These are phyloP conservation scores for Ditylenchus dipsaci DNA, from an alignment of 1,140 invertebrate genomes.

Conservation along the genomic window DNA sequence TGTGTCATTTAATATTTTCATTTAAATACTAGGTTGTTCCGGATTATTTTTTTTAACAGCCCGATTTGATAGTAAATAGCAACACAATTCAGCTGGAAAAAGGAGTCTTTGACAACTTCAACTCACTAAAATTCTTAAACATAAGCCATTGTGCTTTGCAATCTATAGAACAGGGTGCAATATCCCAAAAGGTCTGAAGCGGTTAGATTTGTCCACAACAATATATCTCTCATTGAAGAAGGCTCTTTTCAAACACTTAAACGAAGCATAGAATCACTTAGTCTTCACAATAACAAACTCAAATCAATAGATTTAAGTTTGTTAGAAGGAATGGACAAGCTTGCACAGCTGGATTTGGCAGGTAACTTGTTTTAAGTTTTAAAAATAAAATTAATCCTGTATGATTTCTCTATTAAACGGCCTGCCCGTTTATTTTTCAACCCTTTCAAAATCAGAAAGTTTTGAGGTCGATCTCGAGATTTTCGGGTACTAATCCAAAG, in stretches of 20 bases:
- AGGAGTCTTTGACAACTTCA: constrained; percentile 17
- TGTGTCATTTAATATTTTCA: background rate
- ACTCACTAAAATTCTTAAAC: constrained; percentile 28
- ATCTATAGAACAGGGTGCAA: background rate
- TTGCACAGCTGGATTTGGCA: background rate
- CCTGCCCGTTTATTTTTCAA: too few species aligned
- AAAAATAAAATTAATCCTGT: too few species aligned
- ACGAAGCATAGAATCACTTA: constrained; percentile 21
- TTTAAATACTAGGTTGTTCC: too few species aligned
- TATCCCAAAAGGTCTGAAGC: constrained; percentile 10
- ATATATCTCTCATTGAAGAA: constrained; percentile 28
- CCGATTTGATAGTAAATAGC: background rate
- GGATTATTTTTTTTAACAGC: background rate
- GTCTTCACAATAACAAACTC: constrained; percentile 24
- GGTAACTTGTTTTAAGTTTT: background rate
- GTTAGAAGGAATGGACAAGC: constrained; percentile 11
- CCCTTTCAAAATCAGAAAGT: too few species aligned
- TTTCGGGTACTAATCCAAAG: too few species aligned
- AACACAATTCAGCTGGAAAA: constrained; percentile 19
- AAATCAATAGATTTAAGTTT: constrained; percentile 16
- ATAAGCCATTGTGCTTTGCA: constrained; percentile 12
- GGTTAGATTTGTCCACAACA: constrained; percentile 38
- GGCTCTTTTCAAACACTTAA: constrained; percentile 12
- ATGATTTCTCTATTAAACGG: too few species aligned
- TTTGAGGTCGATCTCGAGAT: too few species aligned